Evolutionary conservation across 2,888 invertebrate species (phyloP).

Genomic region (Sesia apiformis): DNA sequence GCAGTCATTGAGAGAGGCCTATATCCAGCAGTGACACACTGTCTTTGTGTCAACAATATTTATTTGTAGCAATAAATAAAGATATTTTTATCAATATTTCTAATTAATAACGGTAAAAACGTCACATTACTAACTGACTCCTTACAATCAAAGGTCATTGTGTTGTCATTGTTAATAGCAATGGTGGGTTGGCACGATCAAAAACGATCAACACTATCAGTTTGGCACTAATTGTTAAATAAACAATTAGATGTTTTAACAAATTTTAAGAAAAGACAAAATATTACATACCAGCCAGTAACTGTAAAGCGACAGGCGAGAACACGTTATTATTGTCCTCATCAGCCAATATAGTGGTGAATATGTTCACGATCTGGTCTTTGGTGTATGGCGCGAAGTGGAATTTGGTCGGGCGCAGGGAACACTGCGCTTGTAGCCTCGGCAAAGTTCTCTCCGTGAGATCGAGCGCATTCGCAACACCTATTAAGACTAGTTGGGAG

Average conservation of each 20-base stretch:
- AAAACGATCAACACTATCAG: too few relatives aligned
- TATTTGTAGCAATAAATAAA: too few relatives aligned
- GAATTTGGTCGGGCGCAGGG: slow-evolving; percentile 83
- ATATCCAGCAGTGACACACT: too few relatives aligned
- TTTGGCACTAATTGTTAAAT: too few relatives aligned
- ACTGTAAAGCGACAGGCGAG: slow-evolving; percentile 87
- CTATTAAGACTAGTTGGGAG: slow-evolving; percentile 86
- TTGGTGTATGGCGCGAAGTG: slow-evolving; percentile 95
- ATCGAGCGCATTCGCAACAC: slow-evolving; percentile 96
- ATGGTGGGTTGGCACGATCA: too few relatives aligned
- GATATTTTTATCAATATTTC: too few relatives aligned
- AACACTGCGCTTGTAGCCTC: slow-evolving; percentile 84
- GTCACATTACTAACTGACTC: neutral
- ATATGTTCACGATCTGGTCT: slow-evolving; percentile 90
- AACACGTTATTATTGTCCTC: slow-evolving; percentile 82
- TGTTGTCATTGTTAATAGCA: too few relatives aligned
- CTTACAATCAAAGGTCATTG: neutral
- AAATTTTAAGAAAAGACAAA: neutral
- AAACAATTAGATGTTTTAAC: neutral
- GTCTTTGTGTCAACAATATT: too few relatives aligned
- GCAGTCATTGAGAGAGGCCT: too few relatives aligned
- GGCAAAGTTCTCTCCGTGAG: slow-evolving; percentile 93
- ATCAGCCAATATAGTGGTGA: slow-evolving; percentile 83
- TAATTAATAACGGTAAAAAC: too few relatives aligned
- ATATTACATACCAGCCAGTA: slow-evolving; percentile 81